A percentile compares a stretch with the other conserved stretches of the same genome.
These are phyloP conservation scores for Dufourea novaeangliae DNA, from an alignment of 1,140 invertebrate genomes.

Conservation along the genomic window DNA sequence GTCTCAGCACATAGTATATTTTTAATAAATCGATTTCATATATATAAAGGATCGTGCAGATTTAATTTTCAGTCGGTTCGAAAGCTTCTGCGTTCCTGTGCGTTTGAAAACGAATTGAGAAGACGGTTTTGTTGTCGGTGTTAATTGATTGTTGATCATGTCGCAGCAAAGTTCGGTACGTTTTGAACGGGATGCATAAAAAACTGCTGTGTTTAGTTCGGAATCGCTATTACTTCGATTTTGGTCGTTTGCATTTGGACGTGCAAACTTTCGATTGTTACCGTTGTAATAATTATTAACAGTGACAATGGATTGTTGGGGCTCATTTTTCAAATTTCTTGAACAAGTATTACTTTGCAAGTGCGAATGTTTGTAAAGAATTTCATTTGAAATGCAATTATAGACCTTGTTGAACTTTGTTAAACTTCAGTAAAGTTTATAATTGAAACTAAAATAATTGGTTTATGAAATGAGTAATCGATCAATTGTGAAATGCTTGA, in stretches of 20 bases:
- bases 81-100: not conserved
- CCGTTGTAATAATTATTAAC: not conserved
- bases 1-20: not conserved
- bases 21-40: not conserved
- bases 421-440: not conserved
- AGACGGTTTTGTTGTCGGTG: not conserved
- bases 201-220: not conserved
- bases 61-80: not conserved
- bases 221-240: not conserved
- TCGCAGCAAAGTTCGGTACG: slow-evolving; percentile 56
- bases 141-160: slow-evolving; percentile 44
- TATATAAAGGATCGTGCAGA: not conserved
- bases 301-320: no score
- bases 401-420: not conserved
- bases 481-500: slow-evolving; percentile 5
- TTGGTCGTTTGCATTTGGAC: not conserved
- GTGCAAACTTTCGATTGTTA: not conserved
- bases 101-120: not conserved
- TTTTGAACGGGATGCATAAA: not conserved
- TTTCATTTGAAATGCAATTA: no score
- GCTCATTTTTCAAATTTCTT: no score
- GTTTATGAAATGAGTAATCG: no score
- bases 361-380: no score
- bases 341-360: no score
- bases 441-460: not conserved